These are phyloP conservation scores for Hylaeus volcanicus DNA, from an alignment of 1,140 invertebrate species.

Conservation along the genomic window DNA sequence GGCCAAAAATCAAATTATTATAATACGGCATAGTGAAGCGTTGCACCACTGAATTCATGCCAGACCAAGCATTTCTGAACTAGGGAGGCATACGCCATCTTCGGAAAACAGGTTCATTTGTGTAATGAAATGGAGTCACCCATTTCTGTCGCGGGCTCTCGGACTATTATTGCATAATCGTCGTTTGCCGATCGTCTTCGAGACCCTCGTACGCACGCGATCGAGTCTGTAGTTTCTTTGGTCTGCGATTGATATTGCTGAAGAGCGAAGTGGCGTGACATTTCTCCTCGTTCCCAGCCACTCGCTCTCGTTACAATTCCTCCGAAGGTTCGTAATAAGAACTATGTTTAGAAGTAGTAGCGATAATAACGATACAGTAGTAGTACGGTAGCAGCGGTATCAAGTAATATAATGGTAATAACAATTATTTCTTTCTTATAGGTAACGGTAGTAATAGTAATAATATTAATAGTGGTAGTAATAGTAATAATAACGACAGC, in stretches of 20 bases:
- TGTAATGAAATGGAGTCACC: no score
- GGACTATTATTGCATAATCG: no score
- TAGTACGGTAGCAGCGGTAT: slow-evolving; percentile 34
- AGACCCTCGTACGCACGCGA: background rate
- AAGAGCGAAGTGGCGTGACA: background rate
- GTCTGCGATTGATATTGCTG: slow-evolving; percentile 56
- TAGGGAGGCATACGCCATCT: no score
- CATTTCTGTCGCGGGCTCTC: no score
- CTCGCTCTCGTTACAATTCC: background rate
- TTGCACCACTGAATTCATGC: no score
- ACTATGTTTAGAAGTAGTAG: slow-evolving; percentile 29
- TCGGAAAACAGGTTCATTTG: no score
- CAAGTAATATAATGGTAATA: slow-evolving; percentile 31
- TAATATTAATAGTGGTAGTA: slow-evolving; percentile 12
- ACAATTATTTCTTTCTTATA: slow-evolving; percentile 4
- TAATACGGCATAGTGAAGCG: no score
- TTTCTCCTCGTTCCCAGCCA: no score
- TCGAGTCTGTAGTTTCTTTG: slow-evolving; percentile 25
- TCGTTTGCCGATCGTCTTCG: no score
- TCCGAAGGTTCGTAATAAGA: background rate
- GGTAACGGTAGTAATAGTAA: slow-evolving; percentile 23
- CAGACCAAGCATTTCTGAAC: no score
- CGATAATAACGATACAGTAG: slow-evolving; percentile 24
- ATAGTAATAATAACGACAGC: slow-evolving; percentile 1
- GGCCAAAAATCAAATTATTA: no score